Base-by-base conservation (phyloP, 2,113 vertebrate species). In the Limanda limanda region DNA sequence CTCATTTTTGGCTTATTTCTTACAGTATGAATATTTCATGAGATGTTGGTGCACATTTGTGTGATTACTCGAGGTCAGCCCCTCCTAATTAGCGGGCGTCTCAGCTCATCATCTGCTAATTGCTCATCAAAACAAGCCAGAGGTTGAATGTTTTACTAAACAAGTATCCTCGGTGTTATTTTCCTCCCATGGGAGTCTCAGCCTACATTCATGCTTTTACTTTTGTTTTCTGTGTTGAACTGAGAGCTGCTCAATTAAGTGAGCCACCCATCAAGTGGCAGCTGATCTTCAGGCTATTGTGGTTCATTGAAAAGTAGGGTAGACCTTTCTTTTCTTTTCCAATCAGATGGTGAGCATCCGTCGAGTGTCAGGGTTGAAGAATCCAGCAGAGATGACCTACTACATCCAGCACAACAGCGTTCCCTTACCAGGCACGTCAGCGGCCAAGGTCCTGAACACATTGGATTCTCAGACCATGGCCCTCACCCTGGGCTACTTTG, bases 381-480 rank as follows among this genome's bases (percentile, higher is more conserved):
- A 97, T 85, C 97, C 96, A 0, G 97, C 96, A 12, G 97, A 98
- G 86, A 94, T 99, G 92, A 99, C 96, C 2, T 99, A 98, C 89
- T 99, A 99, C 15, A 95, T 96, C 6, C 93, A 97, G 52, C 94
- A 96, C 89, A 96, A 97, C 0, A 96, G 97, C 61, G 88, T 93
- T 27, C 96, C 97, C 52, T 81, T 99, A 85, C 76, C 94, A 40
- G 98, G 98, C 21, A 95, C 96, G 0, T 96, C 95, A 12, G 95
- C 97, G 12, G 98, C 98, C 89, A 99, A 99, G 89, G 95, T 97
- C 82, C 88, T 99, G 86, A 99, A 96, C 89, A 99, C 97, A 0
- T 95, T 99, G 83, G 97, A 99, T 85, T 98, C 98, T 14, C 98
- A 99, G 88, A 95, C 96, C 74, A 97, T 98, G 97, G 98, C 97